Evolutionary conservation across 2,113 vertebrate genomes (phyloP).

Genomic region (Genyomyrus donnyi): DNA sequence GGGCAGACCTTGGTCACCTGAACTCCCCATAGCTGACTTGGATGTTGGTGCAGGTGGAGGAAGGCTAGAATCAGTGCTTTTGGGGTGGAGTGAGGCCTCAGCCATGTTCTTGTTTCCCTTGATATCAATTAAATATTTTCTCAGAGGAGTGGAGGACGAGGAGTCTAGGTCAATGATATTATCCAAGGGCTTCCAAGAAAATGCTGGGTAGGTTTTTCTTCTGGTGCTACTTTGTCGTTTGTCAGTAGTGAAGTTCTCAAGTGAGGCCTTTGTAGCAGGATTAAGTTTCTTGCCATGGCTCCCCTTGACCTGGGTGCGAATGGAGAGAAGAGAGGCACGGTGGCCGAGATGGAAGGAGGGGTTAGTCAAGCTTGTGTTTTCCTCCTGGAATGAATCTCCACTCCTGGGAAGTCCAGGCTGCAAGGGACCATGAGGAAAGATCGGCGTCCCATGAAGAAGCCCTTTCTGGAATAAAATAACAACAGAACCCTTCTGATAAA

Average conservation of each 20-base stretch:
- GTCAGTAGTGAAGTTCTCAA: constrained; percentile 43
- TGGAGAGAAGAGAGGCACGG: background rate
- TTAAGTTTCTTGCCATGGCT: constrained; percentile 33
- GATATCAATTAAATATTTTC: background rate
- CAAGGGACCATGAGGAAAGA: constrained; percentile 3
- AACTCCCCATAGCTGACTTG: background rate
- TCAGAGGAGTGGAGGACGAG: background rate
- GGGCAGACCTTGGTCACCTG: background rate
- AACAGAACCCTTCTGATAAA: background rate
- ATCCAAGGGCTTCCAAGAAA: constrained; percentile 12
- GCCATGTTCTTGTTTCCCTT: background rate
- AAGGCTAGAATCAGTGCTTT: constrained; percentile 18
- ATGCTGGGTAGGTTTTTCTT: fast-evolving
- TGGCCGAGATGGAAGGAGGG: background rate
- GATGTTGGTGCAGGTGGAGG: background rate
- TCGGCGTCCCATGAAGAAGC: background rate
- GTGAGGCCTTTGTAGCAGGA: background rate
- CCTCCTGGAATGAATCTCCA: constrained; percentile 16
- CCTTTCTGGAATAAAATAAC: constrained; percentile 2
- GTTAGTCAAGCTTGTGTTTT: constrained; percentile 20
- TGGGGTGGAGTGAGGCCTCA: background rate
- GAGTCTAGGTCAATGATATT: constrained; percentile 26
- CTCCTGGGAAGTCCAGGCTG: background rate
- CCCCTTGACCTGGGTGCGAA: constrained; percentile 15
- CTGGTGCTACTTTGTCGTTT: constrained; percentile 11